Evolutionary conservation across 2,797 vertebrate species (phyloP).

Genomic region (Mycteria americana): DNA sequence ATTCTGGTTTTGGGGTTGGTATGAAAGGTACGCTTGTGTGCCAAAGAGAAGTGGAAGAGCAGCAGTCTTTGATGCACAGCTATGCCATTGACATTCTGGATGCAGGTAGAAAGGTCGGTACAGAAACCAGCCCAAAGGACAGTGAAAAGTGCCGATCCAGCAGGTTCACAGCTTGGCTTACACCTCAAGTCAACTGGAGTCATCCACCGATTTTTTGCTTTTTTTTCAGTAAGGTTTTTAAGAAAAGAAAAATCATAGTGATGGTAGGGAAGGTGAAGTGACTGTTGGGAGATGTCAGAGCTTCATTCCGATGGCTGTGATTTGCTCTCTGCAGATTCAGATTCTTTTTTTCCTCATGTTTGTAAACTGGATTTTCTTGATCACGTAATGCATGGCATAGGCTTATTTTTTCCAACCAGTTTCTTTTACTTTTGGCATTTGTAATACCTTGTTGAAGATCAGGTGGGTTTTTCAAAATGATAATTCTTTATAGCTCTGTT

Average conservation of each 20-base stretch:
- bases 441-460: neutral
- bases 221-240: fast-evolving
- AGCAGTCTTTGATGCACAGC: neutral
- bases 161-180: neutral
- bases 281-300: neutral
- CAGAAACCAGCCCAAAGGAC: neutral
- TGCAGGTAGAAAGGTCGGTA: fast-evolving
- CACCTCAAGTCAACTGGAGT: neutral
- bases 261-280: neutral
- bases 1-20: neutral
- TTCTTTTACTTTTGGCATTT: neutral
- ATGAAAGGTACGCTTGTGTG: neutral
- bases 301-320: neutral
- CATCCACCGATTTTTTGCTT: neutral
- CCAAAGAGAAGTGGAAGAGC: neutral
- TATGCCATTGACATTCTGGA: fast-evolving
- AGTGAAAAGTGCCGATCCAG: neutral
- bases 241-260: neutral
- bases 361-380: neutral
- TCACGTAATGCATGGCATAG: neutral
- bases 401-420: neutral
- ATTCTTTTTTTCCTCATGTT: neutral
- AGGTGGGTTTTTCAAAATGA: fast-evolving
- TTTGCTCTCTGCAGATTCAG: neutral
- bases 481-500: neutral